These are phyloP conservation scores for Notolepis coatsorum DNA, from an alignment of 2,797 vertebrate genomes.

Conservation along the genomic window DNA sequence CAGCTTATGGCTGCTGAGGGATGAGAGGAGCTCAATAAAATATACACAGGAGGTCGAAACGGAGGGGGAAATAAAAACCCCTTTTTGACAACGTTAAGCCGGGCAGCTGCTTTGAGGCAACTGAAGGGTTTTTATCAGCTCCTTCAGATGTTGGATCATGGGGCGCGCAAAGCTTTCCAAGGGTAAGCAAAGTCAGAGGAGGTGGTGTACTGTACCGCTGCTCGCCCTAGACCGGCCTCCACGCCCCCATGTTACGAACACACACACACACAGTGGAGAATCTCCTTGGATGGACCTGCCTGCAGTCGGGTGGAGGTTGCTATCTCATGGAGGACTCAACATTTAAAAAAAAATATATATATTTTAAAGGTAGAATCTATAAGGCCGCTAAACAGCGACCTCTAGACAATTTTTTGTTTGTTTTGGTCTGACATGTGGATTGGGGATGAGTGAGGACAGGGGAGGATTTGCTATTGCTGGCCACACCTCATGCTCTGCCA, in stretches of 20 bases:
- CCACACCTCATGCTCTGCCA: too few relatives aligned
- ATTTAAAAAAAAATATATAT: too few relatives aligned
- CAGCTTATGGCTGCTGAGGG: constrained; percentile 80
- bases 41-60: constrained; percentile 88
- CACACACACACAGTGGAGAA: too few relatives aligned
- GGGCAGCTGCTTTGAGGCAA: constrained; percentile 85
- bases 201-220: constrained; percentile 82
- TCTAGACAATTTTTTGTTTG: too few relatives aligned
- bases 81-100: constrained; percentile 91
- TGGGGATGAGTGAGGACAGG: too few relatives aligned
- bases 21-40: constrained; percentile 89
- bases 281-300: too few relatives aligned
- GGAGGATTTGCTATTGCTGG: too few relatives aligned
- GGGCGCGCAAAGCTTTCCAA: constrained; percentile 82
- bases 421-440: too few relatives aligned
- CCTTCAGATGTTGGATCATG: constrained; percentile 89
- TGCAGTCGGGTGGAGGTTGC: too few relatives aligned
- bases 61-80: constrained; percentile 80
- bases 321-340: too few relatives aligned
- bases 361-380: too few relatives aligned
- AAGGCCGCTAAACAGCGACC: too few relatives aligned
- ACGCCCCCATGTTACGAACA: constrained; percentile 50
- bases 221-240: constrained; percentile 58
- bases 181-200: constrained; percentile 87
- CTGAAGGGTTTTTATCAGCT: constrained; percentile 85